Base-by-base conservation (phyloP, 2,888 invertebrate genomes). In the Pandemis heparana region DNA sequence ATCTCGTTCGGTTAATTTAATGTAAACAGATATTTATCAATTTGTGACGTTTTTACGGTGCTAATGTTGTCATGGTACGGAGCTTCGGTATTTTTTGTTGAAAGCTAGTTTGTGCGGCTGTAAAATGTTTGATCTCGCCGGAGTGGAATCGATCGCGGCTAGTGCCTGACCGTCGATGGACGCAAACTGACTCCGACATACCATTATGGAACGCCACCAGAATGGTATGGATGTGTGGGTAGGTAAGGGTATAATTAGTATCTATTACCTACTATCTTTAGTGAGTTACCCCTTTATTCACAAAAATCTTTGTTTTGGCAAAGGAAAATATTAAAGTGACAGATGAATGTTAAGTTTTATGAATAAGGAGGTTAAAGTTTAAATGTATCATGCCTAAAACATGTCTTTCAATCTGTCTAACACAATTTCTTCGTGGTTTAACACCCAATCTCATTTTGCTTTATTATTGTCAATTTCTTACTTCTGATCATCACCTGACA, bases 171-270 rank as follows among this genome's bases (percentile, higher is more conserved):
- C 78, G 73, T 70, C 83, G 78, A 89, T 90, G 89, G 89, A 86
- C 86, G 78, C 82, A 76, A 82, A 81, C 82, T 80, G 83, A 86
- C 79, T 78, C 79, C 78, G 80, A 85, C 89, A 92, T 93, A 94
- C 92, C 93, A 94, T 92, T 91, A 95, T 95, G 95, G 95, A 95
- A 89, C 89, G 94, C 77, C 94, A 94, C 92, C 94, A 94, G 85
- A 94, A 94, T 92, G 95, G 95, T 92, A 94, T 95, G 93, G 95
- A 95, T 95, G 95, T 95, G 92, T 95, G 94, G 94, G 95, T 95
- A 94, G 95, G 95, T 95, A 94, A 94, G 95, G 94, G 91, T 91
- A 92, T 82, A 70, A 74, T 70, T 71, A 71, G 66, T 76, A 64
- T 71, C n/a, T 75, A 71, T 75, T 59, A 62, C 48, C 48, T 56